phyloP scores from a whole-genome alignment of 1,140 invertebrate species.

The Plectrocnemia conspersa region DNA sequence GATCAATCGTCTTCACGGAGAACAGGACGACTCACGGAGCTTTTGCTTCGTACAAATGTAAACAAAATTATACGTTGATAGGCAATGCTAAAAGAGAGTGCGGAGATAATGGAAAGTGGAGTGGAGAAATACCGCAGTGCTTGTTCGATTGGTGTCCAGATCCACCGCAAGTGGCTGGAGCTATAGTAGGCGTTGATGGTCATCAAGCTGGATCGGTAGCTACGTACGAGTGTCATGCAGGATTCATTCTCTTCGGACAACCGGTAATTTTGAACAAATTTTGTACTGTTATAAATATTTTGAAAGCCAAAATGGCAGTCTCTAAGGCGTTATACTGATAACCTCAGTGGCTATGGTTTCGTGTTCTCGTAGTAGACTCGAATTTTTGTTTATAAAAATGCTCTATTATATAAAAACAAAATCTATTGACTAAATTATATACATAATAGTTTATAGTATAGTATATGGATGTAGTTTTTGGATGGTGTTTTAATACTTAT shows the following conservation, averaged over 20 bases:
- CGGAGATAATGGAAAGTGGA: conserved; percentile 74
- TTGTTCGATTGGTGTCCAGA: conserved; percentile 82
- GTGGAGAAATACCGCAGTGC: conserved; percentile 71
- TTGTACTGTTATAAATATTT: background rate
- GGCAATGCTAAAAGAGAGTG: conserved; percentile 72
- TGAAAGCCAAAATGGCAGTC: no score
- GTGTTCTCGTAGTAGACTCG: no score
- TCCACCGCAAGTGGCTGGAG: conserved; percentile 68
- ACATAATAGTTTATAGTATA: no score
- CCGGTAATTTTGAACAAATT: conserved; percentile 58
- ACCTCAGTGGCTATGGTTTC: no score
- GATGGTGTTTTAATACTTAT: no score
- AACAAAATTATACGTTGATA: conserved; percentile 79
- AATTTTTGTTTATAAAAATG: no score
- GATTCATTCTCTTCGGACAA: conserved; percentile 79
- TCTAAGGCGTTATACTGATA: no score
- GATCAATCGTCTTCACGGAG: conserved; percentile 62
- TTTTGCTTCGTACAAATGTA: conserved; percentile 68
- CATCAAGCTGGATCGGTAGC: conserved; percentile 71
- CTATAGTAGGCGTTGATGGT: conserved; percentile 63
- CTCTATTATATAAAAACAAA: no score
- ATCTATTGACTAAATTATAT: no score
- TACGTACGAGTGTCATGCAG: conserved; percentile 74
- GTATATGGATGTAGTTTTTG: no score
- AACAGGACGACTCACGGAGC: conserved; percentile 74